Conservation (phyloP, 2,797 vertebrate genomes). For the Myotis myotis region DNA sequence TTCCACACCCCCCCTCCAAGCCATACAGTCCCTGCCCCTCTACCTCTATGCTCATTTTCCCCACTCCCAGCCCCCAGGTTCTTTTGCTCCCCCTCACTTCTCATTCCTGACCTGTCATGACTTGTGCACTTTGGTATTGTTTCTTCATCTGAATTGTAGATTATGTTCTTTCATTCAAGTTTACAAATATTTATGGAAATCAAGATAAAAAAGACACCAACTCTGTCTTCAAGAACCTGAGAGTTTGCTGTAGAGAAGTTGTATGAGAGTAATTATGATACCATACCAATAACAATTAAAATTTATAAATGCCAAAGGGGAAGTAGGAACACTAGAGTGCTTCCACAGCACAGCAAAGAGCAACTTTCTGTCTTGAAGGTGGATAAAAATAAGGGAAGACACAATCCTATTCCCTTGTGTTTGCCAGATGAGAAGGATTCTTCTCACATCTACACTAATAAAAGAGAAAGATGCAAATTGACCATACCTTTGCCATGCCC, state of each 20-base stretch:
- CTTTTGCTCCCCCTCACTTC: neutral
- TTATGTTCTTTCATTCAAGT: neutral
- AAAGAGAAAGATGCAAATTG: too few relatives aligned
- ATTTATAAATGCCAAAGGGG: neutral
- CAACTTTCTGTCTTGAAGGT: neutral
- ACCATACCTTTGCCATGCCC: too few relatives aligned
- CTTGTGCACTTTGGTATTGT: neutral
- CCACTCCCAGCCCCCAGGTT: neutral
- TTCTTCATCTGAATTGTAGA: neutral
- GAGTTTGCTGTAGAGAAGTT: neutral
- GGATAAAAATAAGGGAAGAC: neutral
- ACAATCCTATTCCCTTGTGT: too few relatives aligned
- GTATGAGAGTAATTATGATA: neutral
- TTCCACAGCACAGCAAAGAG: neutral
- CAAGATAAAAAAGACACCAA: neutral
- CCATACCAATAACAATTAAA: neutral
- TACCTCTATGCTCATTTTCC: fast-evolving
- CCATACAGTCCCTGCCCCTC: neutral
- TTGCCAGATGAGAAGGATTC: neutral
- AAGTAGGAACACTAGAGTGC: neutral
- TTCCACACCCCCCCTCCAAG: neutral
- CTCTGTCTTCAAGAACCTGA: neutral
- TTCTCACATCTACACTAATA: neutral
- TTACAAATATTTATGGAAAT: neutral
- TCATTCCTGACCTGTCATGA: neutral